Conservation (phyloP, 1,140 invertebrate genomes). For the Cydia splendana region DNA sequence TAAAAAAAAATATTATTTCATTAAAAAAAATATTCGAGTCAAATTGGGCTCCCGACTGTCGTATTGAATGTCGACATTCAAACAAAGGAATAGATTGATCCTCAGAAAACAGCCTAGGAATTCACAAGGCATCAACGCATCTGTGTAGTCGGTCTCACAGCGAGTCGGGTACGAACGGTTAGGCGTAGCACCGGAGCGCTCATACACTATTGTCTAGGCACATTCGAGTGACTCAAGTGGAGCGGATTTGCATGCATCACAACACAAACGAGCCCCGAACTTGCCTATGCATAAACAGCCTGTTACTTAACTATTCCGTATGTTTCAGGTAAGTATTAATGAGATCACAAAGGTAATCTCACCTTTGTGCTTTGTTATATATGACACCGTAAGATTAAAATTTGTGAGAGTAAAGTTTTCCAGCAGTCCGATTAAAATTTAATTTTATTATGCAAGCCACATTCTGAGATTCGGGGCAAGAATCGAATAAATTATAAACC, state of each 20-base stretch:
- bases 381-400: not conserved
- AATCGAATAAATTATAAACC: constrained; percentile 28
- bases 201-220: constrained; percentile 48
- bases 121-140: not conserved
- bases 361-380: not conserved
- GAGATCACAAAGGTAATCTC: not conserved
- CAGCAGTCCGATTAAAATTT: not conserved
- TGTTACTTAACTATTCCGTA: constrained; percentile 15
- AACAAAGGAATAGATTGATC: not conserved
- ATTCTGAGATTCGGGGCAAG: constrained; percentile 16
- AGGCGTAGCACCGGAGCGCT: constrained; percentile 42
- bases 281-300: constrained; percentile 27
- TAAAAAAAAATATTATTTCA: no score
- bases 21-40: no score
- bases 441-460: constrained; percentile 20
- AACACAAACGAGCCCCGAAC: constrained; percentile 33
- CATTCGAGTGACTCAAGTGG: constrained; percentile 48
- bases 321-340: not conserved
- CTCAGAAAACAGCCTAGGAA: not conserved
- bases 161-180: constrained; percentile 4
- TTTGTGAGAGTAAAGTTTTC: not conserved
- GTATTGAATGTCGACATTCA: not conserved
- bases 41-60: no score
- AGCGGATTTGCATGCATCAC: constrained; percentile 57
- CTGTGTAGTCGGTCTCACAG: not conserved